Conservation (phyloP, 1,140 invertebrate species). For the Hycleus phaleratus region DNA sequence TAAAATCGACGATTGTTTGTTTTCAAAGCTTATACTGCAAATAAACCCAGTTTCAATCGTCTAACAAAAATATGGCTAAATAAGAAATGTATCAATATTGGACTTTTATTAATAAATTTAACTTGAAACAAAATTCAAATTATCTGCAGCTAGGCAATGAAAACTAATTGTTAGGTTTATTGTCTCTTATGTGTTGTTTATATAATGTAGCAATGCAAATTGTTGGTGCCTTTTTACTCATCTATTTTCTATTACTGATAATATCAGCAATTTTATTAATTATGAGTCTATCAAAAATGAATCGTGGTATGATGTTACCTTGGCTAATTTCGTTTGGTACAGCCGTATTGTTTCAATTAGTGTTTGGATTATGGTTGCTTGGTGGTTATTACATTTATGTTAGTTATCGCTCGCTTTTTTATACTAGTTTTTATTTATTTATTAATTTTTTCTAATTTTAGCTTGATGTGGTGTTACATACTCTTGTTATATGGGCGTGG, state of each 20-base stretch:
- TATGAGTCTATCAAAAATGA: slow-evolving; percentile 53
- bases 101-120: too few species aligned
- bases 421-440: slow-evolving; percentile 55
- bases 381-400: slow-evolving; percentile 87
- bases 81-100: too few species aligned
- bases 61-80: too few species aligned
- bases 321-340: slow-evolving; percentile 68
- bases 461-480: slow-evolving; percentile 69
- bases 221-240: slow-evolving; percentile 62
- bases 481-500: slow-evolving; percentile 69
- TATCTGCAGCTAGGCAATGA: too few species aligned
- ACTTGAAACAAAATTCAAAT: too few species aligned
- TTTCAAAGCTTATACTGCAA: too few species aligned
- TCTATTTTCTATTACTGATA: slow-evolving; percentile 64
- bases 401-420: slow-evolving; percentile 50
- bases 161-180: not conserved
- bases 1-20: too few species aligned
- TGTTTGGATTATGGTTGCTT: slow-evolving; percentile 75
- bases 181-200: slow-evolving; percentile 23
- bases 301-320: slow-evolving; percentile 70
- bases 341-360: slow-evolving; percentile 64
- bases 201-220: slow-evolving; percentile 61
- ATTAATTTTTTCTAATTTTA: slow-evolving; percentile 43
- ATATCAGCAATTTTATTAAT: slow-evolving; percentile 56
- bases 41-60: too few species aligned